phyloP scores from a whole-genome alignment of 1,140 invertebrate species.

The Drosophila repletoides region DNA sequence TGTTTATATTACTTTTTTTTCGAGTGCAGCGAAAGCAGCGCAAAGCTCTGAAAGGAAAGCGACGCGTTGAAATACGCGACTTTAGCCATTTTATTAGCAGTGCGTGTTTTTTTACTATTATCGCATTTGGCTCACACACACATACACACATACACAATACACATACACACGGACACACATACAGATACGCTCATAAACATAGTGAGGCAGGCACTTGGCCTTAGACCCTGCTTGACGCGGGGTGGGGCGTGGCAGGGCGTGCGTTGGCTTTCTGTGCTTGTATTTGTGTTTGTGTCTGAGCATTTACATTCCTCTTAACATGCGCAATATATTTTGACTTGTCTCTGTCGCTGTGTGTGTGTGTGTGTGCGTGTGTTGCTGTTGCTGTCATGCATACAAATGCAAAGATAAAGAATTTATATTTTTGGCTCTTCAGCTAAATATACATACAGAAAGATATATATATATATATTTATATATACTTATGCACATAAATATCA shows the following conservation, averaged over 20 bases:
- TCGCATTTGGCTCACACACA: slow-evolving; percentile 41
- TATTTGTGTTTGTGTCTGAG: slow-evolving; percentile 37
- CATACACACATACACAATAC: background rate
- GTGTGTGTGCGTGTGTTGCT: slow-evolving; percentile 14
- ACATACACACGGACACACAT: background rate
- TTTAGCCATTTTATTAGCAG: slow-evolving; percentile 77
- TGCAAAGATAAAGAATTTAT: slow-evolving; percentile 66
- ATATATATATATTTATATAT: slow-evolving; percentile 12
- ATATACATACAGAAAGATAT: slow-evolving; percentile 9
- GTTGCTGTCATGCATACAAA: slow-evolving; percentile 65
- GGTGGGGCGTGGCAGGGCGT: slow-evolving; percentile 27
- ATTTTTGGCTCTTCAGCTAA: slow-evolving; percentile 20
- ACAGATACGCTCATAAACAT: background rate
- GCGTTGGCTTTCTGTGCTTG: slow-evolving; percentile 43
- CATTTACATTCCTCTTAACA: slow-evolving; percentile 75
- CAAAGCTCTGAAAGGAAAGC: slow-evolving; percentile 5
- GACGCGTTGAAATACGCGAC: slow-evolving; percentile 65
- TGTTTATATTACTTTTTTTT: too few species aligned
- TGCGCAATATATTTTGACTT: slow-evolving; percentile 73
- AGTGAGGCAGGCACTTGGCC: slow-evolving; percentile 51
- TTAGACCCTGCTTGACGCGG: slow-evolving; percentile 25
- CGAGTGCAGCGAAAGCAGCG: background rate
- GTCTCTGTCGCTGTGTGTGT: slow-evolving; percentile 21
- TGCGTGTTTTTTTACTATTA: slow-evolving; percentile 80
- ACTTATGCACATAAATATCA: slow-evolving; percentile 15